phyloP scores from a whole-genome alignment of 1,140 invertebrate genomes.

The Cyclargus thomasi region DNA sequence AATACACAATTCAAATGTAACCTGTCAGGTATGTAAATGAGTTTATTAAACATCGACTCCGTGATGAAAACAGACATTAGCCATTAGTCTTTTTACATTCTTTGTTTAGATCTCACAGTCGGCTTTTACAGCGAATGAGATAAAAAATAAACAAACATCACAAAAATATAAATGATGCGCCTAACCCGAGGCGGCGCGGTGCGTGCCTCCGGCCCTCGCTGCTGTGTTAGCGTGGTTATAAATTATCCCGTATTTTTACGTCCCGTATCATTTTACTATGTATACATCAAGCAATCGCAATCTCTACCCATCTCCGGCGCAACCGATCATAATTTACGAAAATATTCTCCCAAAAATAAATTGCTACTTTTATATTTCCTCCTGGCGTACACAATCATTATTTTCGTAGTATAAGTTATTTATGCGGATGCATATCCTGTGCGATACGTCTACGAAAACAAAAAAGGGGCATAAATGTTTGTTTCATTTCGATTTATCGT shows the following conservation, averaged over 20 bases:
- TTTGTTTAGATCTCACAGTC: slow-evolving; percentile 63
- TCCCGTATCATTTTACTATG: slow-evolving; percentile 63
- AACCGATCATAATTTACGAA: slow-evolving; percentile 55
- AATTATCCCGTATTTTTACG: slow-evolving; percentile 63
- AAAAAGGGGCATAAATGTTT: not conserved
- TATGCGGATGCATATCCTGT: not conserved
- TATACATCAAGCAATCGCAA: slow-evolving; percentile 60
- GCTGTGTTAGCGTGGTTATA: slow-evolving; percentile 60
- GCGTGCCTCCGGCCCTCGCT: slow-evolving; percentile 50
- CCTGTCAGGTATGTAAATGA: slow-evolving; percentile 54
- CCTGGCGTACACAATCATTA: not conserved
- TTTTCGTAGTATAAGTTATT: not conserved
- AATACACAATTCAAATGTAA: slow-evolving; percentile 32
- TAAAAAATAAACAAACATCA: slow-evolving; percentile 70
- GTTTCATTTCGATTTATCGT: not conserved
- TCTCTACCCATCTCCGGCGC: slow-evolving; percentile 49
- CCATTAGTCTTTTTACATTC: slow-evolving; percentile 66
- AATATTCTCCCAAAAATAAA: slow-evolving; percentile 19
- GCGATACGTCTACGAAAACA: not conserved
- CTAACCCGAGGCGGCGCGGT: slow-evolving; percentile 62
- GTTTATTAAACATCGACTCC: slow-evolving; percentile 58
- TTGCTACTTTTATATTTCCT: slow-evolving; percentile 8
- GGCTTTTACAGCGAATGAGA: slow-evolving; percentile 49
- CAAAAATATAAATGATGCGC: slow-evolving; percentile 71
- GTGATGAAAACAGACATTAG: slow-evolving; percentile 51